Base-by-base conservation (phyloP, 2,888 invertebrate species). In the Stenoptilia bipunctidactyla region DNA sequence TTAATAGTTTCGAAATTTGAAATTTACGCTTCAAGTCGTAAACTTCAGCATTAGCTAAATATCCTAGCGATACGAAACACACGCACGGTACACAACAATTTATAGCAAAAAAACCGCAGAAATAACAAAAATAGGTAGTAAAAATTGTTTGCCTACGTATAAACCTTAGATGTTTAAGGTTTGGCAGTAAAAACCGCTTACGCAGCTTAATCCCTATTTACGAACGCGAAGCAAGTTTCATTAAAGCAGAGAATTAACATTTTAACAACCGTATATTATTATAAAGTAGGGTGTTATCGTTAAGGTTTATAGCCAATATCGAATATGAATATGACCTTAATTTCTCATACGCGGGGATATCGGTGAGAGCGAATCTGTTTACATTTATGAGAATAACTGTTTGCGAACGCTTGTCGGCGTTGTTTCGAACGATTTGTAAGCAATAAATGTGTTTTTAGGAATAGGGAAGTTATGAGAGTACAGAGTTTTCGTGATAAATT, bases 201-300 rank as follows among this genome's bases (percentile, higher is more conserved):
- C 38, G 59, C 60, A 60, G 52, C 50, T 66, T 75, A 79, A 82
- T 72, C 75, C 75, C 59, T 58, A 66, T 79, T 79, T 76, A 73
- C 60, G 56, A 54, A 65, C 66, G 61, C 79, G 73, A 80, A 74
- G 65, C 69, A 60, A 61, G 66, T 70, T 77, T 80, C 76, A 80
- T 79, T 80, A 79, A 67, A 64, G 66, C 63, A 51, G 61, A 52
- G 71, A 79, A 82, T 82, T 80, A 80, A 80, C 80, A 79, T 80
- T 79, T 80, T 79, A 76, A 82, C 68, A 65, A 65, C 65, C 65
- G 73, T 71, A 74, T 75, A 74, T 77, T 75, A 74, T 14, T 5
- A 13, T 14, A 70, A 68, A 69, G 61, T 64, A 49, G 52, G 42
- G 52, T 56, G 60, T 68, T 60, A 70, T 59, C 66, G 62, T 66